Evolutionary conservation across 2,888 invertebrate species (phyloP).

Genomic region (Gymnoscelis rufifasciata): DNA sequence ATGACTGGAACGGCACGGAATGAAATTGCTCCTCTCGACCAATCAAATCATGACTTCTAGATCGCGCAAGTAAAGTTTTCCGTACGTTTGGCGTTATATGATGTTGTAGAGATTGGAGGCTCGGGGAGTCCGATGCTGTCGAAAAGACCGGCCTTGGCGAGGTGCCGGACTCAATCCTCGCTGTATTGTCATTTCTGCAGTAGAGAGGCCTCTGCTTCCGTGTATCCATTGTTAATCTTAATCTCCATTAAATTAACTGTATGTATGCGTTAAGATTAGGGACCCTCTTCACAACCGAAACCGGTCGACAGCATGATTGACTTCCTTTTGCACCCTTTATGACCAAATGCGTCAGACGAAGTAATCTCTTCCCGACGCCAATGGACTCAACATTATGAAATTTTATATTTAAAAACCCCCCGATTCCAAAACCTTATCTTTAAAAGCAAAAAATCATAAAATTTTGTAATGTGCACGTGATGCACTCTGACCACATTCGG

Average conservation of each 20-base stretch:
- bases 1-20: slow-evolving; percentile 64
- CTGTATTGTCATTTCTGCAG: slow-evolving; percentile 54
- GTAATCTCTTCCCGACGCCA: too few species aligned
- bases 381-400: too few species aligned
- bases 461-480: too few species aligned
- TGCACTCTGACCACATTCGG: too few species aligned
- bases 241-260: slow-evolving; percentile 76
- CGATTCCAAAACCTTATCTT: too few species aligned
- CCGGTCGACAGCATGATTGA: slow-evolving; percentile 74
- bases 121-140: slow-evolving; percentile 74
- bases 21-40: slow-evolving; percentile 44
- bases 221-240: slow-evolving; percentile 77
- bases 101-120: background rate
- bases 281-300: slow-evolving; percentile 73
- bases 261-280: slow-evolving; percentile 79
- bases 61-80: slow-evolving; percentile 59
- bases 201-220: slow-evolving; percentile 76
- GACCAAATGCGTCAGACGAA: background rate
- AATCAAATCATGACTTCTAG: slow-evolving; percentile 46
- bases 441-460: too few species aligned
- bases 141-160: slow-evolving; percentile 73
- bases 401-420: too few species aligned
- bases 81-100: slow-evolving; percentile 38
- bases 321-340: slow-evolving; percentile 78
- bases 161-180: slow-evolving; percentile 75